A percentile compares a stretch with the other conserved stretches of the same genome.
phyloP scores from a whole-genome alignment of 2,888 invertebrate species.

The Melieria crassipennis region DNA sequence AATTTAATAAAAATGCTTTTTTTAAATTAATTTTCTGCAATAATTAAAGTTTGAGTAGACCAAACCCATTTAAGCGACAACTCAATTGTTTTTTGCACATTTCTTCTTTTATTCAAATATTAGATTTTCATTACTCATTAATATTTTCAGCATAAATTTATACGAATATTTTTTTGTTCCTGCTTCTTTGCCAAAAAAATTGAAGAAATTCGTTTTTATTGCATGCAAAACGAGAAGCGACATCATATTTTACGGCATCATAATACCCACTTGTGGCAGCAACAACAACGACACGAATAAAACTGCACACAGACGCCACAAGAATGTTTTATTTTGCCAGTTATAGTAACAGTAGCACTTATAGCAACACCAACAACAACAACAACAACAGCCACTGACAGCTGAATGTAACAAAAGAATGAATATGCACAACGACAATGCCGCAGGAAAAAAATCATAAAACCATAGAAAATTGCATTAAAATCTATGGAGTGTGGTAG shows the following conservation, averaged over 20 bases:
- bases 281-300: constrained; percentile 6
- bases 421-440: constrained; percentile 37
- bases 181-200: constrained; percentile 14
- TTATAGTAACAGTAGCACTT: not conserved
- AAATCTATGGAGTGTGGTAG: constrained; percentile 41
- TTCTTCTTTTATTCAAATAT: no score
- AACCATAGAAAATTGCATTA: constrained; percentile 43
- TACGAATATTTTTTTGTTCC: no score
- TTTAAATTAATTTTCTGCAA: no score
- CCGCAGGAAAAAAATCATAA: constrained; percentile 37
- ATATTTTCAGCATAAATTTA: no score
- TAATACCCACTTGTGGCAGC: constrained; percentile 27
- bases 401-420: constrained; percentile 21
- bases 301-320: not conserved
- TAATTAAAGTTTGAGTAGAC: no score
- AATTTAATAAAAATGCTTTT: no score
- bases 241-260: constrained; percentile 35
- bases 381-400: no score
- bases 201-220: constrained; percentile 31
- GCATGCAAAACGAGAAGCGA: constrained; percentile 25
- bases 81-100: no score
- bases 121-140: no score
- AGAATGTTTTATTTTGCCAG: constrained; percentile 12
- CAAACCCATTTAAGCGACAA: no score
- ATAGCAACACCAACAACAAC: no score